Evolutionary conservation across 2,113 vertebrate genomes (phyloP).

Genomic region (Alexandromys fortis): DNA sequence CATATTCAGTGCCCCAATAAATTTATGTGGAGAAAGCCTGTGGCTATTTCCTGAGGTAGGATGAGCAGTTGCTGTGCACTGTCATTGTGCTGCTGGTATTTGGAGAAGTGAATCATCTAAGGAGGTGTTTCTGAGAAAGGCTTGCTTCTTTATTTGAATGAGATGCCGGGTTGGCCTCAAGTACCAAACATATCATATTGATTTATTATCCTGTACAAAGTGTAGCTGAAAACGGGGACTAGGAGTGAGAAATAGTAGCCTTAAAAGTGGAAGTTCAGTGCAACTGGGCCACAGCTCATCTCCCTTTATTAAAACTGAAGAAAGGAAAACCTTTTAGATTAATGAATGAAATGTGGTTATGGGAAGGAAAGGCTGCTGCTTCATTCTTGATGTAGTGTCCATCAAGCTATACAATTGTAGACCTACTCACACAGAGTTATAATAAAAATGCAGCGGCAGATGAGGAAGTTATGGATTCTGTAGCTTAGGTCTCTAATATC

Average conservation of each 20-base stretch:
- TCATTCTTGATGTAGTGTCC: neutral
- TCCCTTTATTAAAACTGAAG: neutral
- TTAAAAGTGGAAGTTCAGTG: neutral
- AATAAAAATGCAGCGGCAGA: neutral
- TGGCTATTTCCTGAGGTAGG: rapidly evolving
- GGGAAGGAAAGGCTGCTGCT: neutral
- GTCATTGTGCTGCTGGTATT: neutral
- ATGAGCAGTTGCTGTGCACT: neutral
- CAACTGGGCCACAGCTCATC: neutral
- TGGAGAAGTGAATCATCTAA: neutral
- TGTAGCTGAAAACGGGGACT: neutral
- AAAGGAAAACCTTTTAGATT: neutral
- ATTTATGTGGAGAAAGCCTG: neutral
- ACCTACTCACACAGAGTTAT: neutral
- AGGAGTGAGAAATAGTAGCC: neutral
- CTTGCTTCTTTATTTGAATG: neutral
- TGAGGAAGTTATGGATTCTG: rapidly evolving
- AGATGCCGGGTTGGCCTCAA: neutral
- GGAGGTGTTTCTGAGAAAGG: neutral
- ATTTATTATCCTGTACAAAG: neutral
- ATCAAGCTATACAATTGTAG: neutral
- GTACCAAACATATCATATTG: neutral
- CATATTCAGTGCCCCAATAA: neutral
- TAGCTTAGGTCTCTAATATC: neutral
- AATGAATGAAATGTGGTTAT: neutral